phyloP scores from a whole-genome alignment of 2,113 vertebrate genomes.

The Pseudorectes ferrugineus region DNA sequence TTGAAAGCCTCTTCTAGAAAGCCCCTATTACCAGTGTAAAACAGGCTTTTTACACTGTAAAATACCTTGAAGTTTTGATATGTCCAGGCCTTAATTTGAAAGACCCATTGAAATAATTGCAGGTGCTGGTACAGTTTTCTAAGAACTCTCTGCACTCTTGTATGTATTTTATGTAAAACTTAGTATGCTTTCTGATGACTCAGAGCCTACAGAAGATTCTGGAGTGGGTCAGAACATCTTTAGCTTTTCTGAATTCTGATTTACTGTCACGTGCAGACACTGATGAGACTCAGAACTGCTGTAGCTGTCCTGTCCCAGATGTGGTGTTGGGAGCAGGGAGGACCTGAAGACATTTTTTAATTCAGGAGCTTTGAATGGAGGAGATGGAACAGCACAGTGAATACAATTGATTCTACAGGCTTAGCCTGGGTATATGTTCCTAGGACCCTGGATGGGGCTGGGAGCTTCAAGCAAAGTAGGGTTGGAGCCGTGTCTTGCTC shows the following conservation, averaged over 20 bases:
- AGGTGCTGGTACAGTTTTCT: not conserved
- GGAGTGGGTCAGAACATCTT: not conserved
- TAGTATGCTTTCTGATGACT: not conserved
- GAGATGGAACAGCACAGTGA: not conserved
- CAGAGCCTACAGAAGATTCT: not conserved
- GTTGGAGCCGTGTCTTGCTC: not conserved
- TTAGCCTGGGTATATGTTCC: not conserved
- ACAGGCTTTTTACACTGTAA: not conserved
- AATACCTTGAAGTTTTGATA: not conserved
- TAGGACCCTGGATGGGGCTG: not conserved
- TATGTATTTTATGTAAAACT: not conserved
- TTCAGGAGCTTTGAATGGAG: not conserved
- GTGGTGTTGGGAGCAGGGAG: not conserved
- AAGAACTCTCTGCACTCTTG: not conserved
- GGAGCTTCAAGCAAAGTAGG: not conserved
- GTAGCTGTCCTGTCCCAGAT: not conserved
- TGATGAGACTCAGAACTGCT: not conserved
- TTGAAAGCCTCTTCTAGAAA: slow-evolving; percentile 44
- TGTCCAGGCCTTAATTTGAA: not conserved
- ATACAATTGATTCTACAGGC: not conserved
- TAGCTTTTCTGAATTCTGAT: not conserved
- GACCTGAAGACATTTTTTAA: not conserved
- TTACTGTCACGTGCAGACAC: not conserved
- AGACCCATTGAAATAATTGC: not conserved
- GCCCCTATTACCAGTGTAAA: not conserved